phyloP scores from a whole-genome alignment of 2,113 vertebrate species.

The Macroglossus sobrinus region DNA sequence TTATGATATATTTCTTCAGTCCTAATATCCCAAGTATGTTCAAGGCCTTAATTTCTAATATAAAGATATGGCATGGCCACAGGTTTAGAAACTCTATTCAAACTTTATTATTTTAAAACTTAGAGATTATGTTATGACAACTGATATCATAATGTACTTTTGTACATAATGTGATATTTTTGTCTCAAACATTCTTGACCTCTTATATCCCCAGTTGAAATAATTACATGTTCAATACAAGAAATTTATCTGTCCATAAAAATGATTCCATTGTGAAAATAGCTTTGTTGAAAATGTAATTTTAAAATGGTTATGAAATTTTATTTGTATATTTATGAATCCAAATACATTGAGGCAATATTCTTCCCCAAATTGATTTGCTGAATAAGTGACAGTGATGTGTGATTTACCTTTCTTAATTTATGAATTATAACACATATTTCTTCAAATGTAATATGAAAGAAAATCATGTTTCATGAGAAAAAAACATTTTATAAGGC shows the following conservation, averaged over 20 bases:
- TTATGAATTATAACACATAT: background rate
- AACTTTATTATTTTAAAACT: background rate
- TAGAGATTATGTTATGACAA: background rate
- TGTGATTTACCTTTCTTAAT: background rate
- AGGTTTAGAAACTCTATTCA: background rate
- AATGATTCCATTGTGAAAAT: background rate
- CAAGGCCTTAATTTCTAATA: background rate
- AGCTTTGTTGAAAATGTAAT: background rate
- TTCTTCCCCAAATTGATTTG: background rate
- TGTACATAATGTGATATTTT: background rate
- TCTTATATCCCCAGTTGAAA: background rate
- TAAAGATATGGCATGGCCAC: background rate
- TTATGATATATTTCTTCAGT: background rate
- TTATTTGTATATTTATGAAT: background rate
- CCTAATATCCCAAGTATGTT: background rate
- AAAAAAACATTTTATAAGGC: background rate
- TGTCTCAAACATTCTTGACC: background rate
- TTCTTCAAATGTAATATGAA: background rate
- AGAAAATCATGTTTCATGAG: background rate
- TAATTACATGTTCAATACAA: constrained; percentile 18
- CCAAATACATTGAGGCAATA: background rate
- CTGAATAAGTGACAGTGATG: background rate
- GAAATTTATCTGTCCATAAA: background rate
- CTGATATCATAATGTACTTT: background rate
- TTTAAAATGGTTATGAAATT: background rate